A percentile compares a stretch with the other conserved stretches of the same genome.
These are phyloP conservation scores for Dinocampus coccinellae DNA, from an alignment of 2,888 invertebrate species.

Conservation along the genomic window DNA sequence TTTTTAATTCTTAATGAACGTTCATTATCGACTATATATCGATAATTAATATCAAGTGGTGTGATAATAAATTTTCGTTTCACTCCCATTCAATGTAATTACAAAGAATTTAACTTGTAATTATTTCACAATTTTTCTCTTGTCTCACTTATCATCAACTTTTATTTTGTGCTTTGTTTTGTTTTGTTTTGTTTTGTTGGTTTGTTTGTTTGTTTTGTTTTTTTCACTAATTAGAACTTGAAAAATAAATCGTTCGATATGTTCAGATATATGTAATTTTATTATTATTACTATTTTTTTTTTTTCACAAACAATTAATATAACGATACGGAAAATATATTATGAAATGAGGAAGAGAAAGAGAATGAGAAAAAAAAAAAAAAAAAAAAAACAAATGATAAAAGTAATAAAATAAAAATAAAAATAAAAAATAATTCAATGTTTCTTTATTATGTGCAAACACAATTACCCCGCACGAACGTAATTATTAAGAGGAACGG, in stretches of 20 bases:
- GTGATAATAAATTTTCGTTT: constrained; percentile 9
- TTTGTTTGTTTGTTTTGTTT: background rate
- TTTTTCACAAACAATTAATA: background rate
- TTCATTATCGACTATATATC: background rate
- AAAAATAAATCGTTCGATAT: background rate
- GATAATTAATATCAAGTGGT: constrained; percentile 13
- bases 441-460: background rate
- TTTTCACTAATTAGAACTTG: background rate
- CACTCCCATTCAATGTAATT: constrained; percentile 21
- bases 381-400: too few species aligned
- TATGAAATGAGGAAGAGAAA: too few species aligned
- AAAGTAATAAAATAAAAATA: too few species aligned
- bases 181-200: background rate
- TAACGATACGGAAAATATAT: background rate
- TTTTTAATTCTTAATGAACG: background rate
- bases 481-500: constrained; percentile 4
- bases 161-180: too few species aligned
- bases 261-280: too few species aligned
- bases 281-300: too few species aligned
- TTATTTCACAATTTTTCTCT: background rate
- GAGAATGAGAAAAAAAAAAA: background rate
- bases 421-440: too few species aligned
- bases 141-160: background rate
- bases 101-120: background rate
- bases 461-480: background rate